phyloP scores from a whole-genome alignment of 2,113 vertebrate genomes.

The Ranitomeya imitator region DNA sequence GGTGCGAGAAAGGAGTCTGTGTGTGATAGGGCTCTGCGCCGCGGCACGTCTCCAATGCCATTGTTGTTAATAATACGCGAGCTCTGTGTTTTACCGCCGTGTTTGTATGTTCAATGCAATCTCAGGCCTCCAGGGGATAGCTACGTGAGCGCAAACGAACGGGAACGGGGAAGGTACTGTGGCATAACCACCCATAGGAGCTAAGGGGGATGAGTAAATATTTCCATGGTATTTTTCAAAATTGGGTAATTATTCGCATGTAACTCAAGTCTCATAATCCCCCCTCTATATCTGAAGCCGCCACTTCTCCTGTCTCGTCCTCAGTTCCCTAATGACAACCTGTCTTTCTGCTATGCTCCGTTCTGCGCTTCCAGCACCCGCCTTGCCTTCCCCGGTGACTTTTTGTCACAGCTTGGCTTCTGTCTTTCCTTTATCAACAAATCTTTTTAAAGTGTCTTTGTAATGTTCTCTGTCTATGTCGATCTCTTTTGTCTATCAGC shows the following conservation, averaged over 20 bases:
- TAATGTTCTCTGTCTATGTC: not conserved
- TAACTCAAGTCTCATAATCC: not conserved
- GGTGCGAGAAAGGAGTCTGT: conserved; percentile 9
- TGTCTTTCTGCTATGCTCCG: not conserved
- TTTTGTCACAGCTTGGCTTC: not conserved
- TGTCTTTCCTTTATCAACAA: conserved; percentile 8
- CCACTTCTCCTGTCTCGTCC: not conserved
- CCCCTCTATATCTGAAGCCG: not conserved
- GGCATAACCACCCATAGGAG: not conserved
- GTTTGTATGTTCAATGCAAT: not conserved
- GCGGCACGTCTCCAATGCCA: not conserved
- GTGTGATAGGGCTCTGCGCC: not conserved
- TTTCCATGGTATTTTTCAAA: not conserved
- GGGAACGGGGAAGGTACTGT: not conserved
- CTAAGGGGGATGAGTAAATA: not conserved
- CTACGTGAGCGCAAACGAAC: not conserved
- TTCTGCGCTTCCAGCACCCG: not conserved
- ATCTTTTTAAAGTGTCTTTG: not conserved
- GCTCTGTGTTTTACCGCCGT: not conserved
- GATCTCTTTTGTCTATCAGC: not conserved
- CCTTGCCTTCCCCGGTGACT: not conserved
- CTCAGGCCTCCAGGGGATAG: not conserved
- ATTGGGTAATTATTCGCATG: not conserved
- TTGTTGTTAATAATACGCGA: not conserved
- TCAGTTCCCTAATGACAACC: conserved; percentile 6